A percentile compares a stretch with the other conserved stretches of the same genome.
These are phyloP conservation scores for Remorina albescens DNA, from an alignment of 2,797 vertebrate species.

Conservation along the genomic window DNA sequence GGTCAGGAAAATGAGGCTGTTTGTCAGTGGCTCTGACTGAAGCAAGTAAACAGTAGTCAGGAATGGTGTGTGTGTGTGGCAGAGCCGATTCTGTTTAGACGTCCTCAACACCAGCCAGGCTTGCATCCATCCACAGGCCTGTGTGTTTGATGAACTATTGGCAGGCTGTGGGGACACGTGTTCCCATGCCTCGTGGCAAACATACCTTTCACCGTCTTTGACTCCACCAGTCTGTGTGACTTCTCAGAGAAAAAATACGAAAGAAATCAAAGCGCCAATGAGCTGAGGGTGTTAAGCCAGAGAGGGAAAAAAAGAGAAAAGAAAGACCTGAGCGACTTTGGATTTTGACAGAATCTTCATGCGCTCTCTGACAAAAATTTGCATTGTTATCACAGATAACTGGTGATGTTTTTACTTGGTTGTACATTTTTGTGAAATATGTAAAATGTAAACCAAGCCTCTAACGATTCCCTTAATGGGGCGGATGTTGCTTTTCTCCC, in stretches of 20 bases:
- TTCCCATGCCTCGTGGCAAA: constrained; percentile 81
- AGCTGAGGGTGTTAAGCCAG: constrained; percentile 79
- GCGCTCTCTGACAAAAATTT: constrained; percentile 80
- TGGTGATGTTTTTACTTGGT: constrained; percentile 85
- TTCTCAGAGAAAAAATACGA: constrained; percentile 71
- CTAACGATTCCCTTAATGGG: constrained; percentile 85
- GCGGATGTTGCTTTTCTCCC: constrained; percentile 79
- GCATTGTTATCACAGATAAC: constrained; percentile 87
- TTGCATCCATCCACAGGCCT: constrained; percentile 69
- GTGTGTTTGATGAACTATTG: constrained; percentile 83
- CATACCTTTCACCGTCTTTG: constrained; percentile 78
- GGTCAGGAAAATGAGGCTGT: constrained; percentile 28
- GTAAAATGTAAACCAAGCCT: constrained; percentile 85
- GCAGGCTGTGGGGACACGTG: constrained; percentile 79
- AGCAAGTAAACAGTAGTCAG: constrained; percentile 62
- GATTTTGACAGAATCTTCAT: constrained; percentile 84
- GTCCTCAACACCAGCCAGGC: constrained; percentile 71
- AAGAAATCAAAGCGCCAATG: constrained; percentile 81
- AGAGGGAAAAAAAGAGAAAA: constrained; percentile 50
- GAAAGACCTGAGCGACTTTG: constrained; percentile 82
- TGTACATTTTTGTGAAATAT: constrained; percentile 85
- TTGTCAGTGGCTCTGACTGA: constrained; percentile 51
- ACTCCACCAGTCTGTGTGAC: constrained; percentile 77
- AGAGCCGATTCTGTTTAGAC: constrained; percentile 60
- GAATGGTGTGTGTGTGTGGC: constrained; percentile 55